Conservation (phyloP, 2,888 invertebrate species). For the Margaritifera margaritifera region DNA sequence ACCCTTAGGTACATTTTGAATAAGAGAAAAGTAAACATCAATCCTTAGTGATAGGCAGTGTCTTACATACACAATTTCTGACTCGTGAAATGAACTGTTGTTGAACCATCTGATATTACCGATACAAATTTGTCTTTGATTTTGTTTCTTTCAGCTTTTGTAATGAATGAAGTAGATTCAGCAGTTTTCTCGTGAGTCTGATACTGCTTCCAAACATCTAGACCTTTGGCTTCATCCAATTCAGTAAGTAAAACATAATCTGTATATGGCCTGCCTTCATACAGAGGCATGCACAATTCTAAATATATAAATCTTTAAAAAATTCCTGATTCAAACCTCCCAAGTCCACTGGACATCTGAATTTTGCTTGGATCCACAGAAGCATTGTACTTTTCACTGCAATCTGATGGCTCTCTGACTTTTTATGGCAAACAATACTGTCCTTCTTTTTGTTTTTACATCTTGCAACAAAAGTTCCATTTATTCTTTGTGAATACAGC, state of each 20-base stretch:
- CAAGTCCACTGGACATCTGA: too few relatives aligned
- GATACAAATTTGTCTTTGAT: slow-evolving; percentile 12
- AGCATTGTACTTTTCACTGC: too few relatives aligned
- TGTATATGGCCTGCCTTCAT: slow-evolving; percentile 7
- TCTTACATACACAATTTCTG: slow-evolving; percentile 24
- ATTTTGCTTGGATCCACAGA: too few relatives aligned
- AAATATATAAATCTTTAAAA: too few relatives aligned
- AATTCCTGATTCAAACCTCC: too few relatives aligned
- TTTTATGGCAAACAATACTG: too few relatives aligned
- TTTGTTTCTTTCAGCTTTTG: slow-evolving; percentile 5
- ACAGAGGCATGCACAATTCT: too few relatives aligned
- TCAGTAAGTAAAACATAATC: slow-evolving; percentile 2
- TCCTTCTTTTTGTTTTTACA: too few relatives aligned
- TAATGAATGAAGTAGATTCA: slow-evolving; percentile 11
- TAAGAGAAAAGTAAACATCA: slow-evolving; percentile 7
- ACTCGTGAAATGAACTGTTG: slow-evolving; percentile 16
- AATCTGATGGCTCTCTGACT: too few relatives aligned
- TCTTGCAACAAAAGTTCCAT: too few relatives aligned
- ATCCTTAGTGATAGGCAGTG: slow-evolving; percentile 3
- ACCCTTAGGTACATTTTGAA: slow-evolving; percentile 17
- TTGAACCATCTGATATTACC: slow-evolving; percentile 19
- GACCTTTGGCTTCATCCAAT: slow-evolving; percentile 2
- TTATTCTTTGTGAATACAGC: too few relatives aligned
- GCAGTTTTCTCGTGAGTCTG: neutral
- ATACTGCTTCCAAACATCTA: slow-evolving; percentile 10